Evolutionary conservation across 2,888 invertebrate species (phyloP).

Genomic region (Ecdyonurus torrentis): DNA sequence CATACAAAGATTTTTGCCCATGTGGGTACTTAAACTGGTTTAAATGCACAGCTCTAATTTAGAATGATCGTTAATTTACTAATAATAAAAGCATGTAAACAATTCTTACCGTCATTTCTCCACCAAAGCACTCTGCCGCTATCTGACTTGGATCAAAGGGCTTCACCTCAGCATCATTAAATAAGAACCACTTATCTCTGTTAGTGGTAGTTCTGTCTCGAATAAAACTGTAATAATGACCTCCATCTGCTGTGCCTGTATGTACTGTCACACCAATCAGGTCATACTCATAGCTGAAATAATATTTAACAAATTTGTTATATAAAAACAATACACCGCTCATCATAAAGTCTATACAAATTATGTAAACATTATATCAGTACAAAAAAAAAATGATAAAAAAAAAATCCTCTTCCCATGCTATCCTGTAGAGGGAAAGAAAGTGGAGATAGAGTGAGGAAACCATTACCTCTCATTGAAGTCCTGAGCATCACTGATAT

Average conservation of each 20-base stretch:
- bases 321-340: too few species aligned
- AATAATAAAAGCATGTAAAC: too few species aligned
- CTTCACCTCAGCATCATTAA: conserved; percentile 88
- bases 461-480: conserved; percentile 43
- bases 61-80: too few species aligned
- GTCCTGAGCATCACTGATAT: conserved; percentile 34
- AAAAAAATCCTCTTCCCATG: too few species aligned
- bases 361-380: too few species aligned
- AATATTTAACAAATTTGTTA: too few species aligned
- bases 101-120: conserved; percentile 88
- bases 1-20: too few species aligned
- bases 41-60: too few species aligned
- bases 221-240: conserved; percentile 93
- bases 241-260: conserved; percentile 95
- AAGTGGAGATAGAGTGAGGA: too few species aligned
- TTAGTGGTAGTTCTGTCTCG: conserved; percentile 56
- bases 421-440: not conserved
- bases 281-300: conserved; percentile 42
- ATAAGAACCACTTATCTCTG: conserved; percentile 81
- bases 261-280: conserved; percentile 90
- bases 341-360: too few species aligned
- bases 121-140: conserved; percentile 91
- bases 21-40: too few species aligned
- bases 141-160: conserved; percentile 90
- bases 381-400: conserved; percentile 1